These are phyloP conservation scores for Arvicanthis niloticus DNA, from an alignment of 2,113 vertebrate genomes.

Conservation along the genomic window DNA sequence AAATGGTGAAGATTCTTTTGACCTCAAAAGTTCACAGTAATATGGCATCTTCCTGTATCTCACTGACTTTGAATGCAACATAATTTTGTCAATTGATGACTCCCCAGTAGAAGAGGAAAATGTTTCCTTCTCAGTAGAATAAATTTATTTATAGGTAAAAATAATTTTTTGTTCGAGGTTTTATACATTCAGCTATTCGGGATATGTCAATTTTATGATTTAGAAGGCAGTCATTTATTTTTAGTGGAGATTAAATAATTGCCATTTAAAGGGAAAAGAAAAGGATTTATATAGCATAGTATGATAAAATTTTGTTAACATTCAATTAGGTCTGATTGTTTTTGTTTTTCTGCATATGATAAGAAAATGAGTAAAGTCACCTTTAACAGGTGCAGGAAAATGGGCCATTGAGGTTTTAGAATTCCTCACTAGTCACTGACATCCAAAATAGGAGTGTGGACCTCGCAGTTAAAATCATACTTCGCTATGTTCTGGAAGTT, in stretches of 20 bases:
- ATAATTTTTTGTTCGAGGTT: constrained; percentile 35
- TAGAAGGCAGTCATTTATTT: neutral
- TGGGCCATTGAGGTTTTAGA: neutral
- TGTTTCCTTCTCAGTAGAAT: neutral
- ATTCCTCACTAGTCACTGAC: neutral
- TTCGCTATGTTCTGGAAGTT: neutral
- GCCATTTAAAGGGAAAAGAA: constrained; percentile 38
- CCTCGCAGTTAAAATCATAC: neutral
- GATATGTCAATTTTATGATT: neutral
- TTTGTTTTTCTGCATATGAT: neutral
- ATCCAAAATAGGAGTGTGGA: neutral
- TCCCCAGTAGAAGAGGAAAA: neutral
- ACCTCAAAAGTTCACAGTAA: neutral
- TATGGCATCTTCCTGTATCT: neutral
- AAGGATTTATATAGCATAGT: neutral
- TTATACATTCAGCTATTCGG: constrained; percentile 11
- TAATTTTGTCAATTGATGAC: neutral
- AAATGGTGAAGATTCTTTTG: constrained; percentile 12
- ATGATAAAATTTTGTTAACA: neutral
- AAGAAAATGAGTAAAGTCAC: neutral
- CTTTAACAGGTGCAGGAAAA: neutral
- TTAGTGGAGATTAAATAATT: constrained; percentile 1
- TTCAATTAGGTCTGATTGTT: neutral
- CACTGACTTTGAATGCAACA: neutral
- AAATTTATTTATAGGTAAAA: constrained; percentile 3